A percentile compares a stretch with the other conserved stretches of the same genome.
Evolutionary conservation across 2,888 invertebrate species (phyloP).

Genomic region (Habroteleia sp.): DNA sequence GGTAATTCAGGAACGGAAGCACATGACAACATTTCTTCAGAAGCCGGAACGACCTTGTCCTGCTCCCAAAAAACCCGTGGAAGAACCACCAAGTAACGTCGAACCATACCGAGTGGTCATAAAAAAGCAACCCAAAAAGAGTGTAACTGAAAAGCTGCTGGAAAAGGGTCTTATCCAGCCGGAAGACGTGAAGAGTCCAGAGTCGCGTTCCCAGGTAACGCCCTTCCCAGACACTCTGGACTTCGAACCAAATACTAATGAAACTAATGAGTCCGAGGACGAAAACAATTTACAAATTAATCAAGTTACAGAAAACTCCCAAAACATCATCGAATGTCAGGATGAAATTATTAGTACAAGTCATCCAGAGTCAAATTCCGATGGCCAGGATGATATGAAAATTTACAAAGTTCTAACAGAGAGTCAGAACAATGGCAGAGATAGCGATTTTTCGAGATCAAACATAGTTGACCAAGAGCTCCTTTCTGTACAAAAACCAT

Average conservation of each 20-base stretch:
- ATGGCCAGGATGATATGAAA: no score
- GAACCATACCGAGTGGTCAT: conserved; percentile 77
- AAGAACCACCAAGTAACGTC: conserved; percentile 54
- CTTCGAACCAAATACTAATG: conserved; percentile 13
- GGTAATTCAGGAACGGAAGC: conserved; percentile 73
- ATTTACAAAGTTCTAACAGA: no score
- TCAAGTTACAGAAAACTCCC: neutral
- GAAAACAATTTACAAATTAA: neutral
- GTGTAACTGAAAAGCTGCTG: conserved; percentile 74
- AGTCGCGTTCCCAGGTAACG: conserved; percentile 73
- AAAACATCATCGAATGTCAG: neutral
- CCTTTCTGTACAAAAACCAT: no score
- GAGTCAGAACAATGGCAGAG: no score
- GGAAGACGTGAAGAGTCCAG: conserved; percentile 70
- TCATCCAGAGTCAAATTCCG: neutral
- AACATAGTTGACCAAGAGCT: no score
- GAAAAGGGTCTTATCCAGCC: conserved; percentile 75
- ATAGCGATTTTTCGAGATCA: no score
- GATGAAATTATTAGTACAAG: neutral
- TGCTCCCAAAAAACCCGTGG: conserved; percentile 71
- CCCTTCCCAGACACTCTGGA: conserved; percentile 31
- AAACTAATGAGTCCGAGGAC: neutral
- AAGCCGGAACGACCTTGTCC: conserved; percentile 88
- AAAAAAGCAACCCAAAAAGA: conserved; percentile 77
- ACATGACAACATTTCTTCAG: conserved; percentile 87